Conservation (phyloP, 2,888 invertebrate species). For the Helleia helle region DNA sequence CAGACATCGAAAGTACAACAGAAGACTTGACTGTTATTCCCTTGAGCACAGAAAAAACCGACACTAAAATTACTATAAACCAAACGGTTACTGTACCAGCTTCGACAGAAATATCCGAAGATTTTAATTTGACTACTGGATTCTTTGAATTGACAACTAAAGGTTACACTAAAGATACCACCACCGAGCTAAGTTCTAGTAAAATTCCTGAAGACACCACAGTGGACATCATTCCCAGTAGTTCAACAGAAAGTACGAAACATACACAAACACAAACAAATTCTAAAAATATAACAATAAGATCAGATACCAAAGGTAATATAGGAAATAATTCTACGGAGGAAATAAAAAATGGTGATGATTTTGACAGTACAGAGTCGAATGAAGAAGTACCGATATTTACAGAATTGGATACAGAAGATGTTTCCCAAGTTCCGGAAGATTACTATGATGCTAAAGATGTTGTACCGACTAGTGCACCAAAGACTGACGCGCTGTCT, state of each 20-base stretch:
- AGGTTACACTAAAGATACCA: conserved; percentile 13
- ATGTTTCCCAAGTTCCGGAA: conserved; percentile 46
- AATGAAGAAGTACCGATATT: conserved; percentile 44
- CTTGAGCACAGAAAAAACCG: conserved; percentile 35
- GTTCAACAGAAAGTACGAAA: conserved; percentile 7
- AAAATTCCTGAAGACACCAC: background rate
- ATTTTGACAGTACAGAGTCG: conserved; percentile 27
- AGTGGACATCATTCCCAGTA: background rate
- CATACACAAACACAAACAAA: no score
- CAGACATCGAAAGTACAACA: conserved; percentile 48
- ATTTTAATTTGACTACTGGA: conserved; percentile 26
- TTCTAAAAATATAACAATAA: conserved; percentile 12
- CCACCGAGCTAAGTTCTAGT: conserved; percentile 18
- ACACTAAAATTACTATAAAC: conserved; percentile 34
- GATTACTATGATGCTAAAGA: conserved; percentile 65
- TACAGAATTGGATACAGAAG: conserved; percentile 50
- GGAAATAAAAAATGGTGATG: conserved; percentile 12
- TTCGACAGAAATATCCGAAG: conserved; percentile 34
- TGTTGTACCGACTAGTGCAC: conserved; percentile 51
- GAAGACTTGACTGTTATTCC: conserved; percentile 61
- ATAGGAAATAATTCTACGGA: conserved; percentile 1
- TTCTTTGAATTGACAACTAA: conserved; percentile 24
- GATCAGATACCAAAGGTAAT: conserved; percentile 9
- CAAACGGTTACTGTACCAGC: conserved; percentile 43
- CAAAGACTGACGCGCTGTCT: conserved; percentile 56